These are phyloP conservation scores for Pecten maximus DNA, from an alignment of 2,888 invertebrate species.

Conservation along the genomic window DNA sequence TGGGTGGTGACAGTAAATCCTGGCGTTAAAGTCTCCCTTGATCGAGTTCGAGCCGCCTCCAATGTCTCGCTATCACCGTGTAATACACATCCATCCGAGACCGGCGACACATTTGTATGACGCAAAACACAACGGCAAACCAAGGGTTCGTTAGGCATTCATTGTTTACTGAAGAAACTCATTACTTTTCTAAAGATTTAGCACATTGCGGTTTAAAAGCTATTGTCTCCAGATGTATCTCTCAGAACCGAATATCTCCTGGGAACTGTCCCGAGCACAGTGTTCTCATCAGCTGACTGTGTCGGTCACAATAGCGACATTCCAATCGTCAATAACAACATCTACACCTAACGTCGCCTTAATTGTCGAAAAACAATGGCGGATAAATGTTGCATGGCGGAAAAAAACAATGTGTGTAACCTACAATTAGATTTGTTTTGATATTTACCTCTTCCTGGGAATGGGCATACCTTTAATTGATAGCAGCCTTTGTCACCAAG, in stretches of 20 bases:
- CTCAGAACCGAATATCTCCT: background rate
- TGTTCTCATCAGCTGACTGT: slow-evolving; percentile 1
- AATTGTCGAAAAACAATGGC: background rate
- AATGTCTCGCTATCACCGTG: too few relatives aligned
- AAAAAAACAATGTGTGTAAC: slow-evolving; percentile 3
- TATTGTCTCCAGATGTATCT: background rate
- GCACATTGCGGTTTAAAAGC: background rate
- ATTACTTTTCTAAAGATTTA: background rate
- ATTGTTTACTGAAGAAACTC: background rate
- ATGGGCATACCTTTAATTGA: background rate
- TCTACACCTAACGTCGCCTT: background rate
- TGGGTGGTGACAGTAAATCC: too few relatives aligned
- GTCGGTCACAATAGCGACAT: background rate
- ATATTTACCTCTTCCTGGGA: background rate
- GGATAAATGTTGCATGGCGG: background rate
- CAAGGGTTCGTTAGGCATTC: background rate
- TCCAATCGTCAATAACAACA: background rate
- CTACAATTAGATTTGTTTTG: slow-evolving; percentile 2
- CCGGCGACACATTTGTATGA: background rate
- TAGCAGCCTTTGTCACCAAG: background rate
- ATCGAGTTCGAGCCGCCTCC: too few relatives aligned
- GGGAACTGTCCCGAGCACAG: background rate
- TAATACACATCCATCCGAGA: background rate
- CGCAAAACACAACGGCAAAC: background rate
- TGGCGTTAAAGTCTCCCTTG: too few relatives aligned